Evolutionary conservation across 2,888 invertebrate species (phyloP).

Genomic region (Sarcophaga caerulescens): DNA sequence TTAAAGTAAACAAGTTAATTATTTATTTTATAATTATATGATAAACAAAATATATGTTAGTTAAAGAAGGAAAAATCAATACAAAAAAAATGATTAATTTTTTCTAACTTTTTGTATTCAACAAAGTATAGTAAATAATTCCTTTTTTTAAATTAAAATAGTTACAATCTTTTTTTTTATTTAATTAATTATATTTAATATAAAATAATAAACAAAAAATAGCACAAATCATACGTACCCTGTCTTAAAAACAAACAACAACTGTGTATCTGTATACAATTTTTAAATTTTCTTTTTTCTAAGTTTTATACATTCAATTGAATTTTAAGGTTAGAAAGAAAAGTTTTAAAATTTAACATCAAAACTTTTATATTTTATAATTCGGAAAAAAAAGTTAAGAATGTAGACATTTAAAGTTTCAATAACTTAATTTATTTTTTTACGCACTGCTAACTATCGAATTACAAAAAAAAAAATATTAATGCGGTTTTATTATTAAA

Average conservation of each 20-base stretch:
- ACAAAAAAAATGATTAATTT: constrained; percentile 9
- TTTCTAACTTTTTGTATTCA: constrained; percentile 32
- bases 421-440: too few relatives aligned
- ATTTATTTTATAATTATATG: constrained; percentile 63
- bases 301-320: too few relatives aligned
- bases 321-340: too few relatives aligned
- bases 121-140: constrained; percentile 47
- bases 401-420: too few relatives aligned
- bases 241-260: background rate
- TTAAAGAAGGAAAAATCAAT: background rate
- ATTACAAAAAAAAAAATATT: too few relatives aligned
- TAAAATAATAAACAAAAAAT: constrained; percentile 14
- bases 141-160: constrained; percentile 7
- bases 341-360: too few relatives aligned
- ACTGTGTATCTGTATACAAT: background rate
- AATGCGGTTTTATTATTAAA: too few relatives aligned
- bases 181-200: constrained; percentile 19
- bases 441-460: too few relatives aligned
- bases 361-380: too few relatives aligned
- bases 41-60: constrained; percentile 24
- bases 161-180: constrained; percentile 25
- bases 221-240: constrained; percentile 21
- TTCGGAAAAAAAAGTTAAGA: too few relatives aligned
- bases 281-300: too few relatives aligned
- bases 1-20: constrained; percentile 70